These are phyloP conservation scores for Saccopteryx bilineata DNA, from an alignment of 2,113 vertebrate species.

Conservation along the genomic window DNA sequence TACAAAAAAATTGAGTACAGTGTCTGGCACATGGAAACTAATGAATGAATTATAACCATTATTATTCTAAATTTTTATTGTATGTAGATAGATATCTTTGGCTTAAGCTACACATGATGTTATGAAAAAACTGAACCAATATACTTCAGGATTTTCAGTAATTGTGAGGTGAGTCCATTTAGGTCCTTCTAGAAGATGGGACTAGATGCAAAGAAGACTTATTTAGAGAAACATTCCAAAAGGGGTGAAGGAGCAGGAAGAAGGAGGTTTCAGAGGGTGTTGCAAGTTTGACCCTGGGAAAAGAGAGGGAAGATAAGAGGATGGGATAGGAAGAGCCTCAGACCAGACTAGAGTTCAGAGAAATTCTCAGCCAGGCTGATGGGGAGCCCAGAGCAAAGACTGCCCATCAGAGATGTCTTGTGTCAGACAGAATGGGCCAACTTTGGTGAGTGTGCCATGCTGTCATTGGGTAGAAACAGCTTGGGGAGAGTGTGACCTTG, in stretches of 20 bases:
- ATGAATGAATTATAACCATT: conserved; percentile 50
- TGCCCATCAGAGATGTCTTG: not conserved
- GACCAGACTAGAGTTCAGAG: not conserved
- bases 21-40: conserved; percentile 24
- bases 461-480: not conserved
- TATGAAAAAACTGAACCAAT: not conserved
- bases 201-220: conserved; percentile 20
- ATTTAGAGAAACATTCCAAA: not conserved
- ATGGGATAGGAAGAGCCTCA: not conserved
- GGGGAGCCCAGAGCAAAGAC: not conserved
- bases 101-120: not conserved
- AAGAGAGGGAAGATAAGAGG: not conserved
- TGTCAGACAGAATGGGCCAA: not conserved
- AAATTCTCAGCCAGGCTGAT: not conserved
- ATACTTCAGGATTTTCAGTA: not conserved
- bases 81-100: conserved; percentile 20
- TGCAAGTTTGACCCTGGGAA: not conserved
- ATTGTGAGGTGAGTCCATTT: not conserved
- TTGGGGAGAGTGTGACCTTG: not conserved
- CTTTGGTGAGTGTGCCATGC: not conserved
- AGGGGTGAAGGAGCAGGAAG: not conserved
- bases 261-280: not conserved
- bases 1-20: conserved; percentile 42
- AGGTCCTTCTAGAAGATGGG: not conserved
- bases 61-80: conserved; percentile 20